Evolutionary conservation across 2,888 invertebrate species (phyloP).

Genomic region (Nomada hirtipes): DNA sequence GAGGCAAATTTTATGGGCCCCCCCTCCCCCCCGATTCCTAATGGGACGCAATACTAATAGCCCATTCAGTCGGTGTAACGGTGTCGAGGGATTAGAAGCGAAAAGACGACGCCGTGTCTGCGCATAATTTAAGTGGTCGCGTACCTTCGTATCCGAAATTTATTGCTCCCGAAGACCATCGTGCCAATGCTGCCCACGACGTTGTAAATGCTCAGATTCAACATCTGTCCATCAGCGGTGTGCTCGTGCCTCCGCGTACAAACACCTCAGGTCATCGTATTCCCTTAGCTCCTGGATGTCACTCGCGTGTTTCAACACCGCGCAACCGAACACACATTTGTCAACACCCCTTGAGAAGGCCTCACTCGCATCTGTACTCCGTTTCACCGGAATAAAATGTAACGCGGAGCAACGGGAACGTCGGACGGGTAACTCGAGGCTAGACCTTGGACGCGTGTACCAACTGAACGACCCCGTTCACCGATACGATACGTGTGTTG

Average conservation of each 20-base stretch:
- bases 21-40: background rate
- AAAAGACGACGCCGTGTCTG: background rate
- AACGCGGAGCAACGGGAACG: background rate
- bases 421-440: background rate
- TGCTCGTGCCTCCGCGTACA: conserved; percentile 26
- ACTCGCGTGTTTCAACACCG: conserved; percentile 43
- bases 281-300: conserved; percentile 11
- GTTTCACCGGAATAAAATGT: background rate
- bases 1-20: background rate
- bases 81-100: background rate
- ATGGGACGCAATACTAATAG: conserved; percentile 10
- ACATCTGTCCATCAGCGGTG: conserved; percentile 75
- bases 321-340: conserved; percentile 54
- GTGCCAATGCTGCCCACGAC: conserved; percentile 80
- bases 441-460: conserved; percentile 8
- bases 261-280: conserved; percentile 65
- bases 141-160: conserved; percentile 86
- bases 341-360: conserved; percentile 20
- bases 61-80: background rate
- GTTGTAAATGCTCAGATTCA: conserved; percentile 80
- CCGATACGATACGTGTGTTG: conserved; percentile 26
- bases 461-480: background rate
- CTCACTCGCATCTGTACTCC: conserved; percentile 2
- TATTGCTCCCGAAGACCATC: conserved; percentile 85
- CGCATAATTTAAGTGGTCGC: background rate